Base-by-base conservation (phyloP, 2,888 invertebrate genomes). In the Trichopoda pennipes region DNA sequence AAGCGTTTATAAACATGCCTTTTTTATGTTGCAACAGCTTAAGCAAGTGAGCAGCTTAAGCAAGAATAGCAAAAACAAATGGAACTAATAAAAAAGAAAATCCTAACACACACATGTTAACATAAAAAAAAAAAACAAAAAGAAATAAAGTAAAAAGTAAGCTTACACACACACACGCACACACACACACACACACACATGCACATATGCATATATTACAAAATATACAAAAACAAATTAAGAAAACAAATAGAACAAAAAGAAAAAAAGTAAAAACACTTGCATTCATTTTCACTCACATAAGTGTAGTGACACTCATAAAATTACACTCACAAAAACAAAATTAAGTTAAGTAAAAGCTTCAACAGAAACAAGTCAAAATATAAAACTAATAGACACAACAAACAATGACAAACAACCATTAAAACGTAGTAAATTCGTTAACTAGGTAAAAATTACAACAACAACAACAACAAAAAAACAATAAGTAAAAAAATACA, bases 341-440 rank as follows among this genome's bases (percentile, higher is more conserved):
- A 76, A 72, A 73, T 66, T 73, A 73, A 79, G 72, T 73, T 42
- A 73, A 42, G 42, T 51, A 16, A 79, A 72, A 72, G 47, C 23
- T 53, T 21, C 12, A 38, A 38, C 1, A 12, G 1, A 38, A 69
- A 47, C 10, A 17, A 49, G n/a, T n/a, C 16, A 51, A 16, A 21
- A 23, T n/a, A n/a, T 38, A 58, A 32, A 28, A 66, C 28, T 14
- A 53, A n/a, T n/a, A n/a, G n/a, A 35, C 28, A 32, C 1, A 53
- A 47, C 35, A 63, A 19, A 60, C 64, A 47, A 44, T 17, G 28
- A 49, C 47, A 10, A 17, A 17, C 17, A 49, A 38, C 38, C 9
- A 49, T 17, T 28, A 28, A 28, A 28, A 6, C 8, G 28, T 1
- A 28, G 28, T 28, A 28, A 28, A 28, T 28, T 7, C 8, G 2